Base-by-base conservation (phyloP, 1,140 invertebrate genomes). In the Zelostemma sp. region DNA sequence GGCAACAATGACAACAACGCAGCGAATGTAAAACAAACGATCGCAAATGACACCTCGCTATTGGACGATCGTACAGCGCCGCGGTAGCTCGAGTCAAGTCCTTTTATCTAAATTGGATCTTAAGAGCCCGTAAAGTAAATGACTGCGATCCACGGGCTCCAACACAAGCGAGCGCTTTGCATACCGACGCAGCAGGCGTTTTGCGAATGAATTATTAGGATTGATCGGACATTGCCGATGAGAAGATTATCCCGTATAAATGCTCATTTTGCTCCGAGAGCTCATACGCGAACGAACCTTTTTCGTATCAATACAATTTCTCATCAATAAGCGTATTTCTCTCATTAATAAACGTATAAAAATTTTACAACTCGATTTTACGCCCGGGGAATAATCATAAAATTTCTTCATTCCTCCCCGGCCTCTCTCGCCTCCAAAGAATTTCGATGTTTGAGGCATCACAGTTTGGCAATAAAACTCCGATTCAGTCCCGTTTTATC, bases 31-130 rank as follows among this genome's bases (percentile, higher is more conserved):
- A 69, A 74, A 69, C 66, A 68, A 68, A 67, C 58, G 67, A 58
- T 68, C 50, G 56, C 63, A 62, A 72, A 35, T 55, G 58, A 18
- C 50, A 43, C 58, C 60, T 61, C 17, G 46, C 49, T 31, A 63
- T 50, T 65, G 50, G 40, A 18, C 31, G 28, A n/a, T n/a, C n/a
- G n/a, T n/a, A n/a, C 43, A 3, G 43, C 43, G 51, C 51, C 51
- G 60, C 69, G 60, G 72, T 74, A 74, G 69, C 75, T 69, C 49
- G 45, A 47, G 28, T 41, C 59, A 49, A 19, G 18, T 35, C 6
- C 46, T 62, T 63, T 75, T 76, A 79, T 79, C 77, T 79, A 75
- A 79, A 79, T 79, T 76, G 74, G 73, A 79, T 79, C 77, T 79
- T 75, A 72, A 76, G 60, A 67, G 73, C 53, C 56, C 67, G 71